These are phyloP conservation scores for Cataglyphis altisquamis DNA, from an alignment of 2,888 invertebrate species.

Conservation along the genomic window DNA sequence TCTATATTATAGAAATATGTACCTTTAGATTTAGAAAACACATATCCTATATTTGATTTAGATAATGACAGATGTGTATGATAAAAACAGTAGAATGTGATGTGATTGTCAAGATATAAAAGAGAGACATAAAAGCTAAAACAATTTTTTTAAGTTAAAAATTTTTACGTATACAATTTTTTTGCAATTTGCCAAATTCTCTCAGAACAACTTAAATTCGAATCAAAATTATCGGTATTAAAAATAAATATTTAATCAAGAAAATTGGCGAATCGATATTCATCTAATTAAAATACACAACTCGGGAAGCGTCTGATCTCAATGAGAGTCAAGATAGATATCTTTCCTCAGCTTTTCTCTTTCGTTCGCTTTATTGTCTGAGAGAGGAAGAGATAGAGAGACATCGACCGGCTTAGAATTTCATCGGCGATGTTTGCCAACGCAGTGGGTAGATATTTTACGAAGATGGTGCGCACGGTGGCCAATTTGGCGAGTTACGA, in stretches of 20 bases:
- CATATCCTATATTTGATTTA: background rate
- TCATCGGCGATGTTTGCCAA: slow-evolving; percentile 44
- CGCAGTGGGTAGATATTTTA: slow-evolving; percentile 47
- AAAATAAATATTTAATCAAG: slow-evolving; percentile 4
- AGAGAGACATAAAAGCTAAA: background rate
- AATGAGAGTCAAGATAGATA: background rate
- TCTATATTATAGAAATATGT: background rate
- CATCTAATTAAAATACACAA: background rate
- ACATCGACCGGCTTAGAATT: slow-evolving; percentile 48
- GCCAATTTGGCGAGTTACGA: slow-evolving; percentile 62
- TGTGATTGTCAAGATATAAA: background rate
- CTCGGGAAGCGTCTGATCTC: slow-evolving; percentile 3
- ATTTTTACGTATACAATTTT: background rate
- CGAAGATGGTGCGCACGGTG: slow-evolving; percentile 28
- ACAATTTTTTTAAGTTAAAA: background rate
- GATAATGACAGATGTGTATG: background rate
- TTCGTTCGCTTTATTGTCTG: slow-evolving; percentile 42
- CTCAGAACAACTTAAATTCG: background rate
- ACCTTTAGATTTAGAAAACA: background rate
- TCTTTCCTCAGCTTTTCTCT: slow-evolving; percentile 22
- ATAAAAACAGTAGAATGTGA: background rate
- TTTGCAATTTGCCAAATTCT: background rate
- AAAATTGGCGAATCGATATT: background rate
- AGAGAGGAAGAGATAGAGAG: slow-evolving; percentile 14
- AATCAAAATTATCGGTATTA: background rate